A percentile compares a stretch with the other conserved stretches of the same genome.
Conservation (phyloP, 2,888 invertebrate species). For the Diloba caeruleocephala region DNA sequence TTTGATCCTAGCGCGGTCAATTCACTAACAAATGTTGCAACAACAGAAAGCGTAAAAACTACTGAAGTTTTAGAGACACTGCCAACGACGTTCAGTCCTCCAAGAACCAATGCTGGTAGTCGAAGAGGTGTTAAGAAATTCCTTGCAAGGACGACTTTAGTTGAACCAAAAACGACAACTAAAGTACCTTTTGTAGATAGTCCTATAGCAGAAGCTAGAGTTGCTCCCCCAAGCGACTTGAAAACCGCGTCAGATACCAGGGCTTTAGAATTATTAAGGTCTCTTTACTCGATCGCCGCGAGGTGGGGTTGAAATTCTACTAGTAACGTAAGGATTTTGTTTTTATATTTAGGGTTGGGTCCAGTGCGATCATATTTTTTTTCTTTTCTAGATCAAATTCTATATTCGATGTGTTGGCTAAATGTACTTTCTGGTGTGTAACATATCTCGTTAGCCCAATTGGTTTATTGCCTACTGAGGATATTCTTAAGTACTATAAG, state of each 20-base stretch:
- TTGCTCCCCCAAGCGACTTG: constrained; percentile 68
- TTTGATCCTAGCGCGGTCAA: constrained; percentile 79
- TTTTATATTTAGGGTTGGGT: constrained; percentile 70
- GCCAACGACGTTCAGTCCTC: constrained; percentile 70
- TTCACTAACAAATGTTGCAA: constrained; percentile 76
- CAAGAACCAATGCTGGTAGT: constrained; percentile 67
- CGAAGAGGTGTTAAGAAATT: constrained; percentile 80
- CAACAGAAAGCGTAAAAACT: constrained; percentile 65
- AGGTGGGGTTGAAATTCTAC: constrained; percentile 90
- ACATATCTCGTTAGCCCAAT: constrained; percentile 10
- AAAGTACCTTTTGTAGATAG: constrained; percentile 69
- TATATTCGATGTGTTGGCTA: constrained; percentile 9
- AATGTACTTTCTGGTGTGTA: constrained; percentile 23
- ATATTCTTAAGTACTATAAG: no score
- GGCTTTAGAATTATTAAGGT: constrained; percentile 94
- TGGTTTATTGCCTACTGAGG: neutral
- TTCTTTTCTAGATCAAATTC: constrained; percentile 17
- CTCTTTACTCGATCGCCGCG: constrained; percentile 95
- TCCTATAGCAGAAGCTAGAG: constrained; percentile 80
- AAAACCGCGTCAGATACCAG: constrained; percentile 91
- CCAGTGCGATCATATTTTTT: constrained; percentile 32
- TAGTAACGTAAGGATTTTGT: constrained; percentile 56
- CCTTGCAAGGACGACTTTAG: constrained; percentile 67
- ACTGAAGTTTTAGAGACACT: constrained; percentile 66
- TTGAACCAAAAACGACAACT: constrained; percentile 60